Percentiles rank a stretch among this genome's conserved stretches.
These are phyloP conservation scores for Rafetus swinhoei DNA, from an alignment of 2,113 vertebrate species.

Conservation along the genomic window DNA sequence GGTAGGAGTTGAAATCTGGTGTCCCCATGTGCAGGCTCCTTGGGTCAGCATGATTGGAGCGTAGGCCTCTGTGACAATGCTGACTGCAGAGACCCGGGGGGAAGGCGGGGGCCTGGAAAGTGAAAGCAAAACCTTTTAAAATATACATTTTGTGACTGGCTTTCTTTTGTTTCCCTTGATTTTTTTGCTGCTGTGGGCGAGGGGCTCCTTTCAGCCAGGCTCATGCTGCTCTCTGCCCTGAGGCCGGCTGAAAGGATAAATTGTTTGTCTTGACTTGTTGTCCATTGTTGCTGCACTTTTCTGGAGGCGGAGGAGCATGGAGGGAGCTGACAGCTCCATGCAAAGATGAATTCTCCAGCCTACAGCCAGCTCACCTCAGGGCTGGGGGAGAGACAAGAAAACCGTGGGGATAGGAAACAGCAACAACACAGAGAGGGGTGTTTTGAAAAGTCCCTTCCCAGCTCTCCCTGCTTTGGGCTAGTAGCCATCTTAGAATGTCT, in stretches of 20 bases:
- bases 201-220: slow-evolving; percentile 19
- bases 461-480: background rate
- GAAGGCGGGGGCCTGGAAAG: background rate
- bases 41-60: fast-evolving
- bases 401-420: background rate
- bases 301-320: background rate
- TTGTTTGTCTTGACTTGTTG: background rate
- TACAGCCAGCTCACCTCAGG: background rate
- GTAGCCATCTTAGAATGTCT: background rate
- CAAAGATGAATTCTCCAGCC: background rate
- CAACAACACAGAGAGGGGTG: fast-evolving
- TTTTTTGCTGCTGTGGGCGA: background rate
- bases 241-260: background rate
- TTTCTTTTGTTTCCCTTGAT: background rate
- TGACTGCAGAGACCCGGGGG: background rate
- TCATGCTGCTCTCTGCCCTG: background rate
- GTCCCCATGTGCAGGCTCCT: fast-evolving
- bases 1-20: background rate
- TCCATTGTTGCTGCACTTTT: background rate
- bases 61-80: background rate
- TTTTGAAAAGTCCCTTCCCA: background rate
- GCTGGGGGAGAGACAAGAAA: background rate
- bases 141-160: fast-evolving
- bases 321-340: fast-evolving
- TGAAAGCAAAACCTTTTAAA: background rate